Conservation (phyloP, 2,113 vertebrate genomes). For the Aptenodytes patagonicus region DNA sequence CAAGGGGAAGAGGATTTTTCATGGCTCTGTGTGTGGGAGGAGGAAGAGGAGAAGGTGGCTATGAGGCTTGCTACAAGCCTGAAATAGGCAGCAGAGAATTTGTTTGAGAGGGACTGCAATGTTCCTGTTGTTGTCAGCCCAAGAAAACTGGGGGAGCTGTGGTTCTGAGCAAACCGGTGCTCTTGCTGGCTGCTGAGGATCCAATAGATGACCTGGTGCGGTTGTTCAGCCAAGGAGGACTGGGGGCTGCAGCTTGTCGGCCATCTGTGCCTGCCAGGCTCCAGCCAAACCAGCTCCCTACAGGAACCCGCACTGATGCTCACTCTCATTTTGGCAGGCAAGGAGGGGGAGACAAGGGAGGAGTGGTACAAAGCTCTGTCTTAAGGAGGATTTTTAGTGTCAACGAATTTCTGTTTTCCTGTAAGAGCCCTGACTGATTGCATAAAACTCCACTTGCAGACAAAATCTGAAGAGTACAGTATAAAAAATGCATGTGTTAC, state of each 20-base stretch:
- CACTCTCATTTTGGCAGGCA: slow-evolving; percentile 31
- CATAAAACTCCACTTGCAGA: neutral
- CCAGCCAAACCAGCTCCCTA: neutral
- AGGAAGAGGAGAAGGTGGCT: neutral
- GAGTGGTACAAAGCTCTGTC: slow-evolving; percentile 2
- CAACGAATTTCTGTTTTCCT: slow-evolving; percentile 37
- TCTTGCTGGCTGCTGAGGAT: neutral
- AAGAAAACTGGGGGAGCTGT: neutral
- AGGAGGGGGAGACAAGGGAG: neutral
- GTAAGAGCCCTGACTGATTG: slow-evolving; percentile 29
- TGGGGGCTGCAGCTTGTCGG: neutral
- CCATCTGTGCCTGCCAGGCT: slow-evolving; percentile 23
- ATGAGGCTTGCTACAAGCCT: neutral
- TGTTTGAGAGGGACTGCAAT: neutral
- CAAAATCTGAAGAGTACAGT: neutral
- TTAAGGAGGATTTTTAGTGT: slow-evolving; percentile 33
- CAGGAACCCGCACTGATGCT: neutral
- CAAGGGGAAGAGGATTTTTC: neutral
- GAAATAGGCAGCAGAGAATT: neutral
- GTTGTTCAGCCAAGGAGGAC: neutral
- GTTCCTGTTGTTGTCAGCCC: neutral
- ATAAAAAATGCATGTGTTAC: neutral
- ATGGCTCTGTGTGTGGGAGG: neutral
- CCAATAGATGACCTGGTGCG: neutral
- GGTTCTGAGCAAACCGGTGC: neutral